A percentile compares a stretch with the other conserved stretches of the same genome.
Conservation (phyloP, 2,888 invertebrate species). For the Apodemia duryi region DNA sequence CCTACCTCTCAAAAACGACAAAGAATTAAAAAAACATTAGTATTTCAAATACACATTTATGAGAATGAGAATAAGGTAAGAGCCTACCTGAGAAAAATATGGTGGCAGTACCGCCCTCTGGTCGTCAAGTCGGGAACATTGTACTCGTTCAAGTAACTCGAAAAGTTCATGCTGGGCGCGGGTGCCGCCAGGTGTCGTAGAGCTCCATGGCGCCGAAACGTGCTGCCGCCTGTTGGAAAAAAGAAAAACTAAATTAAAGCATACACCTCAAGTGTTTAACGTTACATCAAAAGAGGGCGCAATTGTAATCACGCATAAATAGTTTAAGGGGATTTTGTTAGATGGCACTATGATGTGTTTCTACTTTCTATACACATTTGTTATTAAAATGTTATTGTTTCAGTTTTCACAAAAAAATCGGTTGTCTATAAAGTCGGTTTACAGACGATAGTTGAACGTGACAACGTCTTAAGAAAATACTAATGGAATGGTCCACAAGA, state of each 20-base stretch:
- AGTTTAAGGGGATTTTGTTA: conserved; percentile 24
- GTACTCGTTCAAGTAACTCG: conserved; percentile 95
- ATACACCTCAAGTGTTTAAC: not conserved
- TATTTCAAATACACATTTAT: not conserved
- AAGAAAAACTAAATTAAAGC: conserved; percentile 33
- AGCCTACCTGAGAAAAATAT: conserved; percentile 93
- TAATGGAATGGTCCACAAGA: too few species aligned
- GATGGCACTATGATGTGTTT: conserved; percentile 36
- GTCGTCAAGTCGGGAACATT: conserved; percentile 96
- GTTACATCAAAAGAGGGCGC: not conserved
- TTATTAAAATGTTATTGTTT: too few species aligned
- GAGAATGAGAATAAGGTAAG: too few species aligned
- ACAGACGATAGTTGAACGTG: too few species aligned
- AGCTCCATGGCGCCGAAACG: conserved; percentile 77
- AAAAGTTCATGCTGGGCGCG: conserved; percentile 88
- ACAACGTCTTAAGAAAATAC: too few species aligned
- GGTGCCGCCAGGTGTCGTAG: conserved; percentile 74
- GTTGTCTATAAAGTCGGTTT: too few species aligned
- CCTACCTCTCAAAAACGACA: too few species aligned
- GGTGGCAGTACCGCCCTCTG: conserved; percentile 97
- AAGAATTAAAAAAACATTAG: too few species aligned
- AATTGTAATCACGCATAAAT: not conserved
- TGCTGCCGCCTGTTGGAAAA: conserved; percentile 82
- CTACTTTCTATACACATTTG: too few species aligned
- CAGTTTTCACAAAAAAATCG: too few species aligned